A percentile compares a stretch with the other conserved stretches of the same genome.
Conservation (phyloP, 2,888 invertebrate species). For the Microplitis deprimator region DNA sequence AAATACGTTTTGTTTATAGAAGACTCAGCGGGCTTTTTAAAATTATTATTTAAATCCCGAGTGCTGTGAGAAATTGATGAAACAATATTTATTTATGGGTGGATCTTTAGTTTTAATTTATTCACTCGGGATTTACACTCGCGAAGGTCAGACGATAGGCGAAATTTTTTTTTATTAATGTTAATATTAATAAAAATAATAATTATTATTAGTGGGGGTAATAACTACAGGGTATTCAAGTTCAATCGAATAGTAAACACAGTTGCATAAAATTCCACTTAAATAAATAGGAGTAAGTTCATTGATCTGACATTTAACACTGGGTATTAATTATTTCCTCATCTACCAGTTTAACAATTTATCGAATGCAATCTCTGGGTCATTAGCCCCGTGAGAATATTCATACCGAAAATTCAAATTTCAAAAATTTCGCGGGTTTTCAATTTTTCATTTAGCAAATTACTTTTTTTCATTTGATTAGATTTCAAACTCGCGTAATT, state of each 20-base stretch:
- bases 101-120: neutral
- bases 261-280: neutral
- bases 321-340: conserved; percentile 27
- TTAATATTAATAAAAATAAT: neutral
- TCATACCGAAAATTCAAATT: neutral
- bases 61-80: neutral
- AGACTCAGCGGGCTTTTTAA: neutral
- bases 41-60: neutral
- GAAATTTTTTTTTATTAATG: neutral
- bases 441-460: neutral
- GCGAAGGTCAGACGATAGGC: neutral
- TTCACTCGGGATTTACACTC: conserved; percentile 3
- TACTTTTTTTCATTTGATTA: neutral
- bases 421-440: neutral
- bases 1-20: neutral
- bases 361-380: conserved; percentile 25
- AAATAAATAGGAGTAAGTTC: conserved; percentile 6
- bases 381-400: conserved; percentile 11
- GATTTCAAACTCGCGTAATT: conserved; percentile 4
- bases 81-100: conserved; percentile 1
- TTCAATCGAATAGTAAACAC: neutral
- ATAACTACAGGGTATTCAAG: neutral
- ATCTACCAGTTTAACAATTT: conserved; percentile 18
- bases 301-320: conserved; percentile 25
- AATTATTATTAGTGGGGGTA: neutral